phyloP scores from a whole-genome alignment of 2,797 vertebrate species.

The Darevskia nairensis region DNA sequence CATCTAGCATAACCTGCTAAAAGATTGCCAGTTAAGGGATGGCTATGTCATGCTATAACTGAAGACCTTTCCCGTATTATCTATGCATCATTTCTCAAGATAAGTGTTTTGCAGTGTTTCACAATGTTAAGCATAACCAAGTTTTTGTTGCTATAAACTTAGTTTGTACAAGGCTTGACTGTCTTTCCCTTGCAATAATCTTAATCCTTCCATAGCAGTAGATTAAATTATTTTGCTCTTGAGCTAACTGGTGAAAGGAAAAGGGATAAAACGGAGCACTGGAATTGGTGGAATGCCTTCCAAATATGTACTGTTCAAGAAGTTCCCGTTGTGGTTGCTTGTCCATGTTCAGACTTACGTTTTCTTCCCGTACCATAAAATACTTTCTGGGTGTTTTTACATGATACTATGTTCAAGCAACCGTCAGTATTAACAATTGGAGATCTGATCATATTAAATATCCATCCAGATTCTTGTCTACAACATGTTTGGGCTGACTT shows the following conservation, averaged over 20 bases:
- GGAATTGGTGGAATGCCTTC: background rate
- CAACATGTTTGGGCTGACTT: conserved; percentile 37
- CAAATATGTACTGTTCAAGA: background rate
- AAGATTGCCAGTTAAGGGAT: conserved; percentile 26
- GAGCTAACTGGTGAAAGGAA: background rate
- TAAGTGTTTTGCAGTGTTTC: conserved; percentile 29
- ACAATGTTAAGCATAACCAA: conserved; percentile 22
- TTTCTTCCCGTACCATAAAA: background rate
- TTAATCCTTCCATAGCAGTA: background rate
- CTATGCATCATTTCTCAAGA: conserved; percentile 43
- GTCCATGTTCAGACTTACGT: background rate
- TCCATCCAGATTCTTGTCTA: conserved; percentile 18
- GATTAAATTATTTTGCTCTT: conserved; percentile 5
- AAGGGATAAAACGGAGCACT: background rate
- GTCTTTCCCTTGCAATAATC: background rate
- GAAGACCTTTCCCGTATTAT: conserved; percentile 18
- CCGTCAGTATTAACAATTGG: background rate
- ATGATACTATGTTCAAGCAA: background rate
- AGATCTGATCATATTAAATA: background rate
- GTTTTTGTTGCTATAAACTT: conserved; percentile 28
- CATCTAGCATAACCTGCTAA: background rate
- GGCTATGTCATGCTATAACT: conserved; percentile 25
- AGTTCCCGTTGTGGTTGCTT: background rate
- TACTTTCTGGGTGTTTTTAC: background rate
- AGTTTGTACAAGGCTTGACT: background rate